These are phyloP conservation scores for Sebastes taczanowskii DNA, from an alignment of 2,797 vertebrate genomes.

Conservation along the genomic window DNA sequence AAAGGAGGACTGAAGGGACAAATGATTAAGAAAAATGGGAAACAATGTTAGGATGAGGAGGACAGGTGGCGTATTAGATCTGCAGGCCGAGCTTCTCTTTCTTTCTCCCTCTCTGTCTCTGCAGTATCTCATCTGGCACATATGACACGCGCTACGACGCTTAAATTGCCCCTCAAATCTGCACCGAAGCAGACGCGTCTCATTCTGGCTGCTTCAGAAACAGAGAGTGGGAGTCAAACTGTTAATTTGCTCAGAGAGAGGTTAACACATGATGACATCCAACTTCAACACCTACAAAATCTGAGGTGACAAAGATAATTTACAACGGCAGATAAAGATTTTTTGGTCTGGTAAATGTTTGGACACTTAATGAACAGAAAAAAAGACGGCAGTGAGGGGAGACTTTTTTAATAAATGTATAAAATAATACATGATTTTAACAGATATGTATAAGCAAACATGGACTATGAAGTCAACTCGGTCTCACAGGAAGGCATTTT, in stretches of 20 bases:
- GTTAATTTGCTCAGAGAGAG: constrained; percentile 11
- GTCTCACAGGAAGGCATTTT: too few relatives aligned
- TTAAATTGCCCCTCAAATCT: constrained; percentile 42
- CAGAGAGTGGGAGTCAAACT: constrained; percentile 46
- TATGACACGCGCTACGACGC: constrained; percentile 22
- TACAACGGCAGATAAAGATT: neutral
- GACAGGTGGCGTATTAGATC: constrained; percentile 14
- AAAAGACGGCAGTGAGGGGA: neutral
- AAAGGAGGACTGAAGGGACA: neutral
- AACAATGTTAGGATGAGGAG: neutral
- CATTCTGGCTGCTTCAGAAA: constrained; percentile 18
- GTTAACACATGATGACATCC: constrained; percentile 2
- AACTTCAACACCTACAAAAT: neutral
- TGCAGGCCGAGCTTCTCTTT: constrained; percentile 3
- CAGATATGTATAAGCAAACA: neutral
- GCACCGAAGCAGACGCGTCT: constrained; percentile 14
- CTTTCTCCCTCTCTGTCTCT: neutral
- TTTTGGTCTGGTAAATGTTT: neutral
- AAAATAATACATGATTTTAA: neutral
- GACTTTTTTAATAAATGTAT: neutral
- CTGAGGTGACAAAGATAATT: neutral
- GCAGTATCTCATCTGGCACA: constrained; percentile 18
- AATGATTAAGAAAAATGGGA: neutral
- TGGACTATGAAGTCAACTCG: too few relatives aligned
- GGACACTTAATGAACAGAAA: neutral